Evolutionary conservation across 1,140 invertebrate species (phyloP), one percentile per base, ranked within the genome.

Genomic region (Helicoverpa armigera): DNA sequence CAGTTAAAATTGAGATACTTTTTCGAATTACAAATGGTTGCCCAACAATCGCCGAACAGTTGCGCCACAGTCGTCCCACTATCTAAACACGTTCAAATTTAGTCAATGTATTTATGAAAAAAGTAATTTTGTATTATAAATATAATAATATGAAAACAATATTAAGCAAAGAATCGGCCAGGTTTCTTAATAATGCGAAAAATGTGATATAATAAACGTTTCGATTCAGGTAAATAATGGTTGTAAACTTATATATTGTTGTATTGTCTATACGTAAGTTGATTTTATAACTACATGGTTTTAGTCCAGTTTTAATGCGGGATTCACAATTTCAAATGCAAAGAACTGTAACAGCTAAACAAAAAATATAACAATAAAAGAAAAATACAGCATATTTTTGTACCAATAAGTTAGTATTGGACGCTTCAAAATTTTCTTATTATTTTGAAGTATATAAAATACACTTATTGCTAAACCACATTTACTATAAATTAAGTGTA

Each of bases 111-210:
- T 77, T 77, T 77, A 82, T 67, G 77, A 80, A 80, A 79, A 29
- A 58, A 63, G 65, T 77, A 82, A 72, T 76, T 72, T 73, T 65
- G 63, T 77, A 73, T 74, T 65, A 70, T 75, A 35, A 60, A 77
- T 29, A 82, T 16, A n/a, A 70, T 58, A 76, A 63, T 50, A 58
- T 16, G 7, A 58, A 58, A 18, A 43, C 23, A 65, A 29, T 65
- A 65, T 65, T 61, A 23, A 78, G 63, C 53, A 43, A 77, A 43
- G 51, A 79, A 82, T 85, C 82, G 81, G 82, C 80, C 80, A 84
- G 67, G 79, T 83, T 85, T 83, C 83, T 83, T 83, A 84, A 79
- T 79, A 72, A 76, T 70, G 63, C 78, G 73, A 84, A 78, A 80
- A 82, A 79, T 84, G 79, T 83, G 79, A 72, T 81, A 81, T 79